A percentile compares a stretch with the other conserved stretches of the same genome.
Conservation (phyloP, 2,797 vertebrate genomes). For the Centropyge bicolor region DNA sequence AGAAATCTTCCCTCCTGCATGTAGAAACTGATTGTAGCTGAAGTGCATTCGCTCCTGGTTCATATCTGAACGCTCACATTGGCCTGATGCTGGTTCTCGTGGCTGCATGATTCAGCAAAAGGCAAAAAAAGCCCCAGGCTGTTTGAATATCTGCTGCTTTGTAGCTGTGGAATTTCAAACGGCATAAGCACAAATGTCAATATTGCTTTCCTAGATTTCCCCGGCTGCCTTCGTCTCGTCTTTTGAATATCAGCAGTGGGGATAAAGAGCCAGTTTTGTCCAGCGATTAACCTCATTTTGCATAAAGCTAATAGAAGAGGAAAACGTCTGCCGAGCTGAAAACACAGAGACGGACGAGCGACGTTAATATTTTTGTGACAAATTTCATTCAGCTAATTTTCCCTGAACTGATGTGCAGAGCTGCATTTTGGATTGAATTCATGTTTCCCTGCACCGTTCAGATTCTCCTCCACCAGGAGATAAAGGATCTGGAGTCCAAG, state of each 20-base stretch:
- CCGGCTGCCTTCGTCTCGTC: conserved; percentile 17
- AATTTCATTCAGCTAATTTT: conserved; percentile 7
- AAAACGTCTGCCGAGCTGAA: conserved; percentile 4
- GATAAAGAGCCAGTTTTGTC: conserved; percentile 13
- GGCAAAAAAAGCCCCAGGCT: not conserved
- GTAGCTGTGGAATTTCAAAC: conserved; percentile 50
- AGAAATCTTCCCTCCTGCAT: not conserved
- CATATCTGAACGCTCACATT: conserved; percentile 10
- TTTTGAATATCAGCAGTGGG: conserved; percentile 43
- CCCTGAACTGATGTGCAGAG: not conserved
- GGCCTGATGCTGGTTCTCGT: conserved; percentile 11
- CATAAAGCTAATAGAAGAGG: conserved; percentile 14
- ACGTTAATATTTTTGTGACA: not conserved
- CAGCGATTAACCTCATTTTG: conserved; percentile 35
- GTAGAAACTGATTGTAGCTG: not conserved
- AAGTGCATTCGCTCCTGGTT: not conserved
- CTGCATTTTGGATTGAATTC: conserved; percentile 22
- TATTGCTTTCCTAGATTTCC: conserved; percentile 21
- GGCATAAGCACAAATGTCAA: conserved; percentile 25
- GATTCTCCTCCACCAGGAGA: conserved; percentile 57
- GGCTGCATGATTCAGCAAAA: conserved; percentile 58
- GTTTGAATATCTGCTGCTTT: conserved; percentile 48
- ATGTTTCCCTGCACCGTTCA: conserved; percentile 35
- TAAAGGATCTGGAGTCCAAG: conserved; percentile 59
- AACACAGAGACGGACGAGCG: not conserved